These are phyloP conservation scores for Amblyjoppa proteus DNA, from an alignment of 2,888 invertebrate species.

Conservation along the genomic window DNA sequence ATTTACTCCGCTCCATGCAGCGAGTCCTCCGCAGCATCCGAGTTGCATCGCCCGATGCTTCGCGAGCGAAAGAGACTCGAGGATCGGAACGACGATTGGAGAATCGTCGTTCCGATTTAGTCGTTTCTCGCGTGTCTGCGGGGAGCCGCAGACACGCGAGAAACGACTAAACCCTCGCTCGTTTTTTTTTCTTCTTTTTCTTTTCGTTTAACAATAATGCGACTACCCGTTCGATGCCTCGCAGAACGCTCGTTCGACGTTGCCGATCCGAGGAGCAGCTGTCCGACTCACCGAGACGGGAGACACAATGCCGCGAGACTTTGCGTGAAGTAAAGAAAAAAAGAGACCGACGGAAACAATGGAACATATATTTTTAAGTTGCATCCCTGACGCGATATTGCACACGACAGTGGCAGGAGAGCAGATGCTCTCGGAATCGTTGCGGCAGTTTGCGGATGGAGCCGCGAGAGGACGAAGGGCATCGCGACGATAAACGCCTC, in stretches of 20 bases:
- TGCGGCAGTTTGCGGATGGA: slow-evolving; percentile 1
- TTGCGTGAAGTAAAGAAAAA: slow-evolving; percentile 12
- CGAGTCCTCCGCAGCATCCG: not conserved
- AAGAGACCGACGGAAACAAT: slow-evolving; percentile 39
- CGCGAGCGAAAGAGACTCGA: not conserved
- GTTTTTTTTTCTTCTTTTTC: not conserved
- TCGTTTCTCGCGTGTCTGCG: too few relatives aligned
- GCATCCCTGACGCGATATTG: slow-evolving; percentile 58
- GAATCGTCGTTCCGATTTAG: too few relatives aligned
- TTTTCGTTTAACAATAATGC: not conserved
- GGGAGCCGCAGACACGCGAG: slow-evolving; percentile 5
- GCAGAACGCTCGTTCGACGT: slow-evolving; percentile 31
- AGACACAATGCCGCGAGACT: slow-evolving; percentile 1
- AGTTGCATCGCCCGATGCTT: not conserved
- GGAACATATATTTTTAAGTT: slow-evolving; percentile 18
- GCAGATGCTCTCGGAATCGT: not conserved
- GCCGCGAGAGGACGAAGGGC: slow-evolving; percentile 38
- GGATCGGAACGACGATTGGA: slow-evolving; percentile 2
- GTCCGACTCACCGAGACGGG: slow-evolving; percentile 24
- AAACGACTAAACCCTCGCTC: not conserved
- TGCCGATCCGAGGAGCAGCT: slow-evolving; percentile 25
- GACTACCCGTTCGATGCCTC: not conserved
- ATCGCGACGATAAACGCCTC: slow-evolving; percentile 70
- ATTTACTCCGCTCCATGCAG: slow-evolving; percentile 3
- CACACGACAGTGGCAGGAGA: slow-evolving; percentile 57